Base-by-base conservation (phyloP, 2,888 invertebrate species). In the Pegoplata infirma region DNA sequence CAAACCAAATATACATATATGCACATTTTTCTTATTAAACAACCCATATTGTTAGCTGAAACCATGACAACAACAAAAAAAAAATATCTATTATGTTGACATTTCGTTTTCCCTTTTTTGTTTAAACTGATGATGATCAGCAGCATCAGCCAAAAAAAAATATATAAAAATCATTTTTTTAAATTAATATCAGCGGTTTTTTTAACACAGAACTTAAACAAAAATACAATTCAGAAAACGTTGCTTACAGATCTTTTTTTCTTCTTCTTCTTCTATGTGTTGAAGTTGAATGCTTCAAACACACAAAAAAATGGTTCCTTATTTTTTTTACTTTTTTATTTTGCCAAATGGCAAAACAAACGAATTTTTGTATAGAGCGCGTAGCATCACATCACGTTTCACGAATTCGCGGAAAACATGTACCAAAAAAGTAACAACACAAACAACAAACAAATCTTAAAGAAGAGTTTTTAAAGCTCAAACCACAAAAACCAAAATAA, bases 401-500 rank as follows among this genome's bases (percentile, higher is more conserved):
- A 80, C 80, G 80, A 80, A 67, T 80, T 80, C 71, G 77, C 77
- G 77, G 80, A 77, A 74, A 80, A 63, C 76, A 71, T 75, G 69
- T 32, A 56, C 53, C 2, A 47, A 61, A 74, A 71, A 32, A 67
- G 46, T 23, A 47, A 12, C 40, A 73, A 59, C 19, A 69, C 51
- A 49, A n/a, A 55, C 59, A 53, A 61, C 14, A 14, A 77, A 67
- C 61, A 69, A 75, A 75, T 67, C 63, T 56, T 67, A 23, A 67
- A 72, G 71, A 75, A 72, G 79, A 75, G 71, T 69, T 69, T 58
- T 74, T 61, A 14, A 63, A 56, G 47, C n/a, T n/a, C n/a, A 32
- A 73, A 63, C 12, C 36, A 40, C n/a, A 40, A 63, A 67, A 69
- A 67, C 28, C 32, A 8, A n/a, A n/a, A n/a, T n/a, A n/a, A n/a